Evolutionary conservation across 2,888 invertebrate species (phyloP).

Genomic region (Pilophorus perplexus): DNA sequence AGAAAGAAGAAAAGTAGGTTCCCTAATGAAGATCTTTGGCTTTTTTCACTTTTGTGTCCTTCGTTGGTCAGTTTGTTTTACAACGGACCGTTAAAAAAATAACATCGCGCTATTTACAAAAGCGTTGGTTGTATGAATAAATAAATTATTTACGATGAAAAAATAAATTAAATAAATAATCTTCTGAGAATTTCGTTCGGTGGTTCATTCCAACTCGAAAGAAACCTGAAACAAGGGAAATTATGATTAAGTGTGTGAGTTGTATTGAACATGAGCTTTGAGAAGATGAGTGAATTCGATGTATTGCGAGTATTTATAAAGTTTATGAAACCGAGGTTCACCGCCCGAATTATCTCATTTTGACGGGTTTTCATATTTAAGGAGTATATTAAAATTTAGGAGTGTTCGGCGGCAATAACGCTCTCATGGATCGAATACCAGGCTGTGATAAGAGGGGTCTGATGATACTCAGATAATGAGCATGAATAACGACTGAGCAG

Average conservation of each 20-base stretch:
- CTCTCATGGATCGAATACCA: too few species aligned
- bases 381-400: too few species aligned
- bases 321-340: neutral
- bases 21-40: conserved; percentile 37
- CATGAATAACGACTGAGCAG: too few species aligned
- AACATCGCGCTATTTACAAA: conserved; percentile 27
- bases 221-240: conserved; percentile 15
- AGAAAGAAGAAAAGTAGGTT: neutral
- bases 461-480: too few species aligned
- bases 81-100: neutral
- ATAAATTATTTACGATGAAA: conserved; percentile 17
- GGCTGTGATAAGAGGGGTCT: too few species aligned
- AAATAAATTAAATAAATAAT: conserved; percentile 33
- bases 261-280: too few species aligned
- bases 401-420: too few species aligned
- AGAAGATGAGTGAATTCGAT: too few species aligned
- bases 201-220: conserved; percentile 3
- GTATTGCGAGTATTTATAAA: neutral
- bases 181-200: conserved; percentile 7
- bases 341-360: neutral
- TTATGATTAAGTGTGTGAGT: too few species aligned
- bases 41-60: conserved; percentile 39
- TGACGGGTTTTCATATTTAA: too few species aligned
- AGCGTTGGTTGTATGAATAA: conserved; percentile 12
- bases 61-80: conserved; percentile 27